A percentile compares a stretch with the other conserved stretches of the same genome.
Conservation (phyloP, 2,113 vertebrate genomes). For the Pseudorectes ferrugineus region DNA sequence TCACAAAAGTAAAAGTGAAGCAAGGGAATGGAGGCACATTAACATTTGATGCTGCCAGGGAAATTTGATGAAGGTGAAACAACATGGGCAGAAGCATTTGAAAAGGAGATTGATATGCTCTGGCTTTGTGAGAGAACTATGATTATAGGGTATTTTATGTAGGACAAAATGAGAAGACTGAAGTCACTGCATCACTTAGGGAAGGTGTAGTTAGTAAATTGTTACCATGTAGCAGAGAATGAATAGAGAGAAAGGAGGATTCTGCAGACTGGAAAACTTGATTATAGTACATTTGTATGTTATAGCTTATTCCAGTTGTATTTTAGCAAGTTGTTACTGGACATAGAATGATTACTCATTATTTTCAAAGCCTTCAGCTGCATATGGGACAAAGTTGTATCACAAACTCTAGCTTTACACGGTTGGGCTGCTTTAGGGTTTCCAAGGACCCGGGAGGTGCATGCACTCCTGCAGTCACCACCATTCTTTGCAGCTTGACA, state of each 20-base stretch:
- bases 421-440: not conserved
- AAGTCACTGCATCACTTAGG: not conserved
- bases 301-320: not conserved
- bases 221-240: not conserved
- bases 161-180: not conserved
- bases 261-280: not conserved
- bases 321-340: not conserved
- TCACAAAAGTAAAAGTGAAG: not conserved
- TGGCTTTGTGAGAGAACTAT: not conserved
- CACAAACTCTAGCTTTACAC: not conserved
- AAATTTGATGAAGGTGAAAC: not conserved
- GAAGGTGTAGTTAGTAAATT: not conserved
- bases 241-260: not conserved
- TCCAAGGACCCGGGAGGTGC: not conserved
- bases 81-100: not conserved
- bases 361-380: not conserved
- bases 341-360: not conserved
- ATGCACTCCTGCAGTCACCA: rapidly evolving
- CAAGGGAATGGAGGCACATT: rapidly evolving
- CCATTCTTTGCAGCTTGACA: not conserved
- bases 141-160: not conserved
- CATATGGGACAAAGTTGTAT: not conserved
- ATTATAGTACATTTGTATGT: not conserved
- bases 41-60: not conserved
- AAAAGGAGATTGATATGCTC: not conserved